phyloP scores from a whole-genome alignment of 2,113 vertebrate species.

The Pipa parva region DNA sequence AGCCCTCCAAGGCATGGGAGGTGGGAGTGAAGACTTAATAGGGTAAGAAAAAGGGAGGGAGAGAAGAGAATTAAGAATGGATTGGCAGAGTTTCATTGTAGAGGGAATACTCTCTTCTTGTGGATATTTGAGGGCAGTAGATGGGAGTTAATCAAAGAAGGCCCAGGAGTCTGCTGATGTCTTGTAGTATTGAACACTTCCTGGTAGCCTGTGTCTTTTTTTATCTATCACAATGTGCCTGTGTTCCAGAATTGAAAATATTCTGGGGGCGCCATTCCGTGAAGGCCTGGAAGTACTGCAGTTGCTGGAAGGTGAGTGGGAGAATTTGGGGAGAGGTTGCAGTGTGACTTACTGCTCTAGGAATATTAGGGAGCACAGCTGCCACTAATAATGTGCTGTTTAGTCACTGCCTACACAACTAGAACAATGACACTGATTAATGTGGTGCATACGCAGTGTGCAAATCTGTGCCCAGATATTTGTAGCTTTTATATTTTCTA shows the following conservation, averaged over 20 bases:
- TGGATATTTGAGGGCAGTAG: background rate
- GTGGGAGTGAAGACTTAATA: conserved; percentile 7
- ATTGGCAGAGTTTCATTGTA: background rate
- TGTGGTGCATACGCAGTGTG: too few relatives aligned
- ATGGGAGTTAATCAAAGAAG: background rate
- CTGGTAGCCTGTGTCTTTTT: background rate
- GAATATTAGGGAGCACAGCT: background rate
- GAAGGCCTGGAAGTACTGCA: background rate
- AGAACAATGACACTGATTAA: too few relatives aligned
- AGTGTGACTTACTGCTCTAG: too few relatives aligned
- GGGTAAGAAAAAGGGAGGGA: conserved; percentile 1
- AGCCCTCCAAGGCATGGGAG: conserved; percentile 32
- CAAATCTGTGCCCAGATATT: too few relatives aligned
- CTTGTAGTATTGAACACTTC: background rate
- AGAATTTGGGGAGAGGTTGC: background rate
- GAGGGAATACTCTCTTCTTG: background rate
- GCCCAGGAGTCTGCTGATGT: background rate
- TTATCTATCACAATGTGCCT: conserved; percentile 11
- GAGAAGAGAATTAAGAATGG: conserved; percentile 3
- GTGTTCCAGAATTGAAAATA: conserved; percentile 31
- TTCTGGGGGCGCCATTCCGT: conserved; percentile 5
- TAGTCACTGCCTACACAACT: too few relatives aligned
- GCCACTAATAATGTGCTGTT: too few relatives aligned
- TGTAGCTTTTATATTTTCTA: too few relatives aligned
- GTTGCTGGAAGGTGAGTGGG: conserved; percentile 1